These are phyloP conservation scores for Rhabdophis nuchalis DNA, from an alignment of 2,797 vertebrate species.

Conservation along the genomic window DNA sequence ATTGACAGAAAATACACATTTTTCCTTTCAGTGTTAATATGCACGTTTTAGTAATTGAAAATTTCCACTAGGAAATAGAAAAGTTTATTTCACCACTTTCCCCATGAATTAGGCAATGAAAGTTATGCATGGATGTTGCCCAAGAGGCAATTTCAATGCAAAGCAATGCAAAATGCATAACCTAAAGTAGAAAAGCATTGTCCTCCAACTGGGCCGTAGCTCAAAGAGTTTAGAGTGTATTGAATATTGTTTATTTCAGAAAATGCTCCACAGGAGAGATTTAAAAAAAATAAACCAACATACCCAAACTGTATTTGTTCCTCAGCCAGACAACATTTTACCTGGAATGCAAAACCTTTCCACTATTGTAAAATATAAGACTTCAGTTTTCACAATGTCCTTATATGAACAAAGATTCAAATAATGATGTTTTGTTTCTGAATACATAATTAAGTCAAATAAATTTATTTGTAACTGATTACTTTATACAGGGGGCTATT, in stretches of 20 bases:
- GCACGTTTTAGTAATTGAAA: conserved; percentile 16
- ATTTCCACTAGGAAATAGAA: conserved; percentile 7
- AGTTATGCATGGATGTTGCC: conserved; percentile 5
- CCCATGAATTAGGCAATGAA: neutral
- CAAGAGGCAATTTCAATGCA: neutral
- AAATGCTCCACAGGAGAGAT: conserved; percentile 16
- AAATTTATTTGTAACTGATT: neutral
- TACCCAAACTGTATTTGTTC: conserved; percentile 15
- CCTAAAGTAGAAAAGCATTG: neutral
- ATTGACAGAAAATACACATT: neutral
- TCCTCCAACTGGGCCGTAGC: conserved; percentile 21
- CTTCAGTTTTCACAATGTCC: neutral
- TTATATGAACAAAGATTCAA: neutral
- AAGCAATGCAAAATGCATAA: conserved; percentile 4
- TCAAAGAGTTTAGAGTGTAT: conserved; percentile 9
- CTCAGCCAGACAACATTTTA: neutral
- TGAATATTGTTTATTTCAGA: neutral
- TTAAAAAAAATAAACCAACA: neutral
- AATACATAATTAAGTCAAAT: neutral
- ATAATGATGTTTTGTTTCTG: neutral
- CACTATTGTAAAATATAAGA: neutral
- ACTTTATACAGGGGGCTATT: neutral
- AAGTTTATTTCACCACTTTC: neutral
- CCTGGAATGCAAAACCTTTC: neutral
- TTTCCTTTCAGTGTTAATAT: neutral